Evolutionary conservation across 2,888 invertebrate genomes (phyloP).

Genomic region (Gastrophysa polygoni): DNA sequence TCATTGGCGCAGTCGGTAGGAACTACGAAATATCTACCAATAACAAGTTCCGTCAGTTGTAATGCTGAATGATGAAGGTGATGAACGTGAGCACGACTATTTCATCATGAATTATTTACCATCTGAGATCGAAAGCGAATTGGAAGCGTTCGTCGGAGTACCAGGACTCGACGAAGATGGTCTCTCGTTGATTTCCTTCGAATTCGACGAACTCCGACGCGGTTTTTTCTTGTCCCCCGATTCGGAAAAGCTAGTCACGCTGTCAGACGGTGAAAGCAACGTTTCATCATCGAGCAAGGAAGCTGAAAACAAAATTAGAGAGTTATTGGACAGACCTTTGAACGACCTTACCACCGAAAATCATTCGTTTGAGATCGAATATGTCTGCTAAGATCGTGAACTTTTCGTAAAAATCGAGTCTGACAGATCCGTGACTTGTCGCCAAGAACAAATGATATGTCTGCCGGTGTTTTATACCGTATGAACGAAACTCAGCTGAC

Average conservation of each 20-base stretch:
- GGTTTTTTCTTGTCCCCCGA: conserved; percentile 61
- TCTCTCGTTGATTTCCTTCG: conserved; percentile 59
- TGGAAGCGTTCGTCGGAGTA: conserved; percentile 78
- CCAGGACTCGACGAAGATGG: conserved; percentile 65
- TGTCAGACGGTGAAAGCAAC: conserved; percentile 74
- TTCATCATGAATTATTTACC: conserved; percentile 58
- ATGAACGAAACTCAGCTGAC: too few species aligned
- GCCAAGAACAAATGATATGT: too few species aligned
- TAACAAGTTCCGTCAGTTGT: too few species aligned
- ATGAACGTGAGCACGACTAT: conserved; percentile 2
- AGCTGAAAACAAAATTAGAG: conserved; percentile 54
- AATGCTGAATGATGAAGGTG: too few species aligned
- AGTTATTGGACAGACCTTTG: too few species aligned
- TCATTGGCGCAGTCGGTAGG: too few species aligned
- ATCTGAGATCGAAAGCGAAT: conserved; percentile 81
- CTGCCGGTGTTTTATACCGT: too few species aligned
- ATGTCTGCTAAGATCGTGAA: too few species aligned
- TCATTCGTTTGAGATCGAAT: background rate
- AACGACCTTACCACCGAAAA: too few species aligned
- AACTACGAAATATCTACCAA: too few species aligned
- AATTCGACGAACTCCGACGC: conserved; percentile 57
- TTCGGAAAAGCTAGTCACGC: conserved; percentile 72
- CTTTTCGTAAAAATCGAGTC: background rate
- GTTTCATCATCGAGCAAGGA: conserved; percentile 81
- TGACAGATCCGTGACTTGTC: too few species aligned